These are phyloP conservation scores for Fragum sueziense DNA, from an alignment of 2,888 invertebrate species.

Conservation along the genomic window DNA sequence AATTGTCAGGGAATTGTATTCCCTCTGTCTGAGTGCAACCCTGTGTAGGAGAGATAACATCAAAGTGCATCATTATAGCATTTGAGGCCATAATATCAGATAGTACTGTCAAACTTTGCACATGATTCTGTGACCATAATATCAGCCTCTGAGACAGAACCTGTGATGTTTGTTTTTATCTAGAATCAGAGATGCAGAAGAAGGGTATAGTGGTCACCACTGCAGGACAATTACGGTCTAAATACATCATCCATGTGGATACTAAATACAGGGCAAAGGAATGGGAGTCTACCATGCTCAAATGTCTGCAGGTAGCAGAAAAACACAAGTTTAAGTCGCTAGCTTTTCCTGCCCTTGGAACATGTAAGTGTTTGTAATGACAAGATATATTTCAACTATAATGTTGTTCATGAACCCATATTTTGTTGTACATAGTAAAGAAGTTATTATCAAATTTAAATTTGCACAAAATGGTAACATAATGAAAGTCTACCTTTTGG, in stretches of 20 bases:
- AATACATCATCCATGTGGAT: constrained; percentile 50
- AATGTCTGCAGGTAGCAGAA: constrained; percentile 37
- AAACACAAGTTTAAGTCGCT: constrained; percentile 17
- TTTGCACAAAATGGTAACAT: neutral
- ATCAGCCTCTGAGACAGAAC: too few relatives aligned
- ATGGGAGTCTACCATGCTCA: constrained; percentile 44
- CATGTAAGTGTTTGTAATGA: constrained; percentile 30
- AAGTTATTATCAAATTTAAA: neutral
- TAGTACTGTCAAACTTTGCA: too few relatives aligned
- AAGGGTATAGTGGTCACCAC: constrained; percentile 37
- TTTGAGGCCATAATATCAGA: too few relatives aligned
- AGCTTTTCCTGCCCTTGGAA: constrained; percentile 46
- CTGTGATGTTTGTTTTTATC: too few relatives aligned
- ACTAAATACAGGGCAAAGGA: constrained; percentile 27
- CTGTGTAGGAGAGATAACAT: too few relatives aligned
- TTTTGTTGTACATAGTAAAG: neutral
- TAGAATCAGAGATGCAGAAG: constrained; percentile 42
- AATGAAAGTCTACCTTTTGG: neutral
- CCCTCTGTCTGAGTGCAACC: too few relatives aligned
- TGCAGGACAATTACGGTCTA: constrained; percentile 38
- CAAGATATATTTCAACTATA: neutral
- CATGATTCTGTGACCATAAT: too few relatives aligned
- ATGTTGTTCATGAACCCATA: neutral
- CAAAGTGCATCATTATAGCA: too few relatives aligned
- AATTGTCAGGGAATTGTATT: too few relatives aligned